phyloP scores from a whole-genome alignment of 2,888 invertebrate species.

The Drosophila fulvimacula region DNA sequence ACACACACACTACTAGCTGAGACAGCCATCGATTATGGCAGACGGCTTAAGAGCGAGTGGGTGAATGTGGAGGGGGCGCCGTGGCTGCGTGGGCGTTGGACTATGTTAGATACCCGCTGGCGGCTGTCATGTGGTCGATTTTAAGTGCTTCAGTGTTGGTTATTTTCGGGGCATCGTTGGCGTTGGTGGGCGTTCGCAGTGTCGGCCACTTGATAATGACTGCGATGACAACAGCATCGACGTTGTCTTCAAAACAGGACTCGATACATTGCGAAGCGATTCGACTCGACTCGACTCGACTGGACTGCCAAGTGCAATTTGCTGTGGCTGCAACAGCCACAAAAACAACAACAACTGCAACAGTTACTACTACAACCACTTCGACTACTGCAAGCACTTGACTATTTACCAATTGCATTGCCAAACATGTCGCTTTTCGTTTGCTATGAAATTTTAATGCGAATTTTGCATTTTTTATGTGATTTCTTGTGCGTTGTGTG shows the following conservation, averaged over 20 bases:
- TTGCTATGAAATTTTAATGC: not conserved
- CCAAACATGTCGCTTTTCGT: constrained; percentile 19
- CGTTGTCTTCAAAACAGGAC: constrained; percentile 37
- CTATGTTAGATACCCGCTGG: constrained; percentile 39
- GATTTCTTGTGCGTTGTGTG: not conserved
- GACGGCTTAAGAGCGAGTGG: constrained; percentile 26
- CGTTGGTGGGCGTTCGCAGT: constrained; percentile 52
- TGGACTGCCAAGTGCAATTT: constrained; percentile 24
- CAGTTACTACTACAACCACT: not conserved
- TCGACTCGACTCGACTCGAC: not conserved
- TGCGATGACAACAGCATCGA: constrained; percentile 65
- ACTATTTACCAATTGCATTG: constrained; percentile 37
- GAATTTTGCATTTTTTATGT: not conserved
- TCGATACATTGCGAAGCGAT: not conserved
- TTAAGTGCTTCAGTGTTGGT: constrained; percentile 77
- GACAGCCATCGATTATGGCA: constrained; percentile 70
- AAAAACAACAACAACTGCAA: constrained; percentile 2
- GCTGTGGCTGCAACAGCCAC: constrained; percentile 18
- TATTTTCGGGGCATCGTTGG: constrained; percentile 60
- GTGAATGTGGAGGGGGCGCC: not conserved
- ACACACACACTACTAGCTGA: constrained; percentile 23
- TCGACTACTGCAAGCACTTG: constrained; percentile 20
- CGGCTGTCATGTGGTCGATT: constrained; percentile 73
- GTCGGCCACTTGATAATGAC: constrained; percentile 74
- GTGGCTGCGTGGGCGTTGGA: not conserved